Conservation (phyloP, 2,113 vertebrate species). For the Solenodon paradoxus region DNA sequence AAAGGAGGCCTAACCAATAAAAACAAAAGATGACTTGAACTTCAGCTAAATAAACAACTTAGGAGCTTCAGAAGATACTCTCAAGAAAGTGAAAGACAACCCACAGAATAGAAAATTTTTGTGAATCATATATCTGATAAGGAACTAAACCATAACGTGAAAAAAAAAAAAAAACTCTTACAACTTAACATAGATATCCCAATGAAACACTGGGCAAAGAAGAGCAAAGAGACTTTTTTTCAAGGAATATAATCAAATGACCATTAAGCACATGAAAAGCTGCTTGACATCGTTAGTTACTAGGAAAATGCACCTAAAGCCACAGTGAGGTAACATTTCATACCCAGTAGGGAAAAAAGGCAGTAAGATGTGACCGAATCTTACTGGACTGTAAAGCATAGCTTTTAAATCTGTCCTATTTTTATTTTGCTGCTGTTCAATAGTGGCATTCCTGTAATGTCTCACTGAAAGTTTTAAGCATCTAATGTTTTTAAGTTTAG, state of each 20-base stretch:
- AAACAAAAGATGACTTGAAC: background rate
- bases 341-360: background rate
- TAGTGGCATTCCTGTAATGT: background rate
- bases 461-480: background rate
- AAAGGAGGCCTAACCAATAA: background rate
- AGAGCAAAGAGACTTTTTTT: too few species aligned
- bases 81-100: background rate
- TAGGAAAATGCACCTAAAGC: conserved; percentile 5
- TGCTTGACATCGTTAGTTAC: background rate
- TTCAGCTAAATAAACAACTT: background rate
- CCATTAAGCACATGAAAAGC: background rate
- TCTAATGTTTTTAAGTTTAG: background rate
- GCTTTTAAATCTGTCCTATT: background rate
- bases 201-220: background rate
- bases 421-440: background rate
- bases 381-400: too few species aligned
- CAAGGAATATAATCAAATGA: background rate
- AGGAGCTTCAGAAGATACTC: background rate
- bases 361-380: background rate
- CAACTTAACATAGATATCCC: background rate
- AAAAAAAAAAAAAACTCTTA: background rate
- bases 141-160: background rate
- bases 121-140: background rate
- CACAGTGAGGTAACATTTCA: background rate
- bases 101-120: background rate